Base-by-base conservation (phyloP, 2,888 invertebrate genomes). In the Meiosimyza decipiens region DNA sequence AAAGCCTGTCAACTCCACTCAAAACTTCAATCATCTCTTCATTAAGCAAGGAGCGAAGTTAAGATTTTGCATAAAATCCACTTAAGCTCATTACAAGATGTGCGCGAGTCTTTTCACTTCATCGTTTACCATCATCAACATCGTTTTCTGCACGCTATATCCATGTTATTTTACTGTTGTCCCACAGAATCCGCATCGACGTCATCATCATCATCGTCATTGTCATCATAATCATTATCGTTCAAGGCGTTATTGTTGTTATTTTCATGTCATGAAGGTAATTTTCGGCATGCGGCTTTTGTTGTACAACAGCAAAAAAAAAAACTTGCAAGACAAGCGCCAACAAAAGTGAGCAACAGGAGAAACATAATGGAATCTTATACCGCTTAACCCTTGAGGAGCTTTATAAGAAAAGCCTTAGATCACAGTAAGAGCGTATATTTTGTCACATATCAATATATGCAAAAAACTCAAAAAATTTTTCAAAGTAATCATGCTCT, bases 241-340 rank as follows among this genome's bases (percentile, higher is more conserved):
- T 22, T 57, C 11, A 54, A 3, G 15, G 15, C 49, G 50, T 67
- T 68, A 72, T 76, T 72, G 68, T 76, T 73, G 74, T 71, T 73
- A 71, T 73, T 73, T 73, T 71, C 70, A 72, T 73, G 77, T 75
- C 74, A 73, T 71, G 71, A 70, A 73, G 76, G 75, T 75, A 76
- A 76, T 75, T 76, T 74, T 76, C 66, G 40, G 54, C 40, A 47
- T 40, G 40, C 40, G 40, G 63, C 63, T 63, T 62, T 63, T 63
- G 49, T 63, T 13, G 40, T 47, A 63, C 47, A 49, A 63, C 63
- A 40, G 63, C 16, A 52, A 52, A 33, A 9, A 54, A 54, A 11
- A 28, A 28, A 28, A 40, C 51, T 33, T 52, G 54, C 52, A 33
- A 57, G 49, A 67, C 67, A 67, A 67, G 67, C 67, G 67, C 67